phyloP scores from a whole-genome alignment of 2,113 vertebrate genomes.

The Marmota flaviventris region DNA sequence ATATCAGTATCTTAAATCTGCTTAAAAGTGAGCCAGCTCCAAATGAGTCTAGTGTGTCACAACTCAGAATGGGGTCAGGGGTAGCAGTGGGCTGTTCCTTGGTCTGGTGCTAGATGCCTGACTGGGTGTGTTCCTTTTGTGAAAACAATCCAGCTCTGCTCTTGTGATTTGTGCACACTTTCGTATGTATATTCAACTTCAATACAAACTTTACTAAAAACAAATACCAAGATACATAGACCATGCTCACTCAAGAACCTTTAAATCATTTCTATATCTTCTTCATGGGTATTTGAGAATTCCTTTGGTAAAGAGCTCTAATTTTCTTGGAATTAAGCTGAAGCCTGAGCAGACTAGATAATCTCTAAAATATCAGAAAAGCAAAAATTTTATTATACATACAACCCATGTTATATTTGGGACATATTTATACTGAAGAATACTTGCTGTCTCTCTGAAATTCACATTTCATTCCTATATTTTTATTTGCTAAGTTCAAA shows the following conservation, averaged over 20 bases:
- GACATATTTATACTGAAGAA: background rate
- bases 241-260: background rate
- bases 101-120: fast-evolving
- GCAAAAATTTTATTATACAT: background rate
- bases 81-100: background rate
- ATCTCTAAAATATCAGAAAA: background rate
- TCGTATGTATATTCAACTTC: background rate
- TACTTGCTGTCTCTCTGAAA: slow-evolving; percentile 13
- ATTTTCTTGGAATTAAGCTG: background rate
- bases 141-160: background rate
- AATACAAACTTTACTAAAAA: background rate
- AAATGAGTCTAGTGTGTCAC: too few relatives aligned
- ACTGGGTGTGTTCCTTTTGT: background rate
- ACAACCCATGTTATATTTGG: background rate
- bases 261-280: background rate
- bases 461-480: slow-evolving; percentile 20
- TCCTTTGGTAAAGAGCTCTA: background rate
- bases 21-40: background rate
- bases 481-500: slow-evolving; percentile 61
- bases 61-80: background rate
- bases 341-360: background rate
- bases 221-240: background rate
- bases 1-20: background rate
- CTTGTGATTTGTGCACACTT: background rate
- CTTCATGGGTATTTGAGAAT: background rate